These are phyloP conservation scores for Pterocles orientalis DNA, from an alignment of 2,113 vertebrate genomes.

Conservation along the genomic window DNA sequence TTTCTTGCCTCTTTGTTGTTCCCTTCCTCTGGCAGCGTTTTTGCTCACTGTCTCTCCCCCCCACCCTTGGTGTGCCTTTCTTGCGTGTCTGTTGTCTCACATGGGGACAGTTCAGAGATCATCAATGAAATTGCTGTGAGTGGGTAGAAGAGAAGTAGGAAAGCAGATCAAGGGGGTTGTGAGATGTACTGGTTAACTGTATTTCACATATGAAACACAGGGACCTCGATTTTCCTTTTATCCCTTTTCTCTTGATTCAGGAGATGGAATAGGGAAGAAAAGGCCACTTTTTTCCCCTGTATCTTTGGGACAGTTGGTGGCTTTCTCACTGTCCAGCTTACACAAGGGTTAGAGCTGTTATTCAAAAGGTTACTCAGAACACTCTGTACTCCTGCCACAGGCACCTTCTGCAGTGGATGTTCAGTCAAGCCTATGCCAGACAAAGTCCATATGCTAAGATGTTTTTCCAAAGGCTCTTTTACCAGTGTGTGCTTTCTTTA, in stretches of 20 bases:
- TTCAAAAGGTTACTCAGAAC: neutral
- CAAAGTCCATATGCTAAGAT: neutral
- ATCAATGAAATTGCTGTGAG: neutral
- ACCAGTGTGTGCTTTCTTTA: neutral
- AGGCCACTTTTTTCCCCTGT: neutral
- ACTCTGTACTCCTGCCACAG: neutral
- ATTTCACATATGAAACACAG: neutral
- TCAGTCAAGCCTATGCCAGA: neutral
- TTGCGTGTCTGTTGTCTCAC: fast-evolving
- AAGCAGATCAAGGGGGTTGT: neutral
- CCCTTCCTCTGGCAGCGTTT: neutral
- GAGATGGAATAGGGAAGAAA: neutral
- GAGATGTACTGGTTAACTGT: neutral
- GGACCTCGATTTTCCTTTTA: neutral
- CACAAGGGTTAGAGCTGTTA: neutral
- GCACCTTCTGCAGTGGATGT: neutral
- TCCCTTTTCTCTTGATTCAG: neutral
- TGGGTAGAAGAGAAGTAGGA: neutral
- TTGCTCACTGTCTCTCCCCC: neutral
- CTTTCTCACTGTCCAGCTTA: neutral
- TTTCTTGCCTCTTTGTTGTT: neutral
- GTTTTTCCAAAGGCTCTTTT: conserved; percentile 16
- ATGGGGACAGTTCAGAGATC: neutral
- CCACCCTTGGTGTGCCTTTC: neutral
- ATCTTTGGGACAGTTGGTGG: neutral